Base-by-base conservation (phyloP, 2,797 vertebrate species). In the Cichlasoma orientale region DNA sequence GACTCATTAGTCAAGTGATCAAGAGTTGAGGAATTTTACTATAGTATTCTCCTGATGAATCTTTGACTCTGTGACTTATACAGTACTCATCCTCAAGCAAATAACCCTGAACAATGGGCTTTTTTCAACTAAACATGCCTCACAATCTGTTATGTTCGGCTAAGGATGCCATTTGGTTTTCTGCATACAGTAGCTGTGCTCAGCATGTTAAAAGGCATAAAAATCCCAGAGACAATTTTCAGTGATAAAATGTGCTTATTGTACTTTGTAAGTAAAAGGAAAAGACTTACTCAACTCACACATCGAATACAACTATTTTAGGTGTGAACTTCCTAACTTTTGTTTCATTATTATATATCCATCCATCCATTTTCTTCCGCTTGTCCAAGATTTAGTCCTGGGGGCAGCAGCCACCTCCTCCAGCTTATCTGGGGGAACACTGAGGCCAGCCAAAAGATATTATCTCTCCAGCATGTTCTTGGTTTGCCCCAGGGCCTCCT, bases 1-100 rank as follows among this genome's bases (percentile, higher is more conserved):
- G 83, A 63, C 75, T 75, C 68, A 78, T 75, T 82, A 75, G 68
- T 72, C 33, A 59, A 75, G 58, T 69, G 53, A 75, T 72, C 44
- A 54, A 77, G 56, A 10, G 21, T 38, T 16, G 16, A 44, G 44
- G 13, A 68, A 72, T 68, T 18, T 77, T 12, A 52, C 58, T 25
- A 31, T 27, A 27, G n/a, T 50, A 44, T 56, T 6, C 50, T 56
- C 31, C 8, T 53, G 72, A 66, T 56, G 16, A 57, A 78, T 53
- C 10, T 53, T 71, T 50, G 3, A 75, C 52, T 75, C 33, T 68
- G 18, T 9, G 2, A 13, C 58, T 57, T 25, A 53, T 29, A 55
- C 38, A 52, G 52, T 31, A 23, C 47, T 70, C 25, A 7, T 56
- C 23, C 29, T 55, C 25, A 21, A 25, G 29, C 54, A 66, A 82